These are phyloP conservation scores for Drosophila pectinifera DNA, from an alignment of 1,140 invertebrate species.

Conservation along the genomic window DNA sequence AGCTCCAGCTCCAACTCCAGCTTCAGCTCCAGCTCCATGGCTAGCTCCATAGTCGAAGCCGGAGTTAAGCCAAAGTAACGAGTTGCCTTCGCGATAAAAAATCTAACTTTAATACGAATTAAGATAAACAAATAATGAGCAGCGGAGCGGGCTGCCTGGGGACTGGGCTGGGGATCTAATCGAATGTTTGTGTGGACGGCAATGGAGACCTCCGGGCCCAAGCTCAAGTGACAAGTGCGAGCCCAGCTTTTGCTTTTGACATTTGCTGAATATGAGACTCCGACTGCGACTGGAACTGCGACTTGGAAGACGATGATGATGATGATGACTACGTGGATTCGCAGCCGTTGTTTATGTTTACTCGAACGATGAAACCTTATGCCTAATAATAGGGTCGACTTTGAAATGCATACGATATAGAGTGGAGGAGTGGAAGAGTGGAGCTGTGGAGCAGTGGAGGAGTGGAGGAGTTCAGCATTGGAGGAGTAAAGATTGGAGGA, in stretches of 20 bases:
- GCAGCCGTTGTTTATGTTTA: conserved; percentile 49
- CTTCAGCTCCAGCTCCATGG: conserved; percentile 7
- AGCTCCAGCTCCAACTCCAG: background rate
- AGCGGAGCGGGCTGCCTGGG: conserved; percentile 1
- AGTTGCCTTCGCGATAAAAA: conserved; percentile 70
- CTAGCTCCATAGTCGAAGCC: conserved; percentile 23
- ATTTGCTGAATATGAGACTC: conserved; percentile 63
- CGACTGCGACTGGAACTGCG: background rate
- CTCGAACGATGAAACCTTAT: conserved; percentile 71
- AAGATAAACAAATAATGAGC: conserved; percentile 75
- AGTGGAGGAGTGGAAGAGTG: conserved; percentile 3
- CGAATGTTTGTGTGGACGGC: conserved; percentile 38
- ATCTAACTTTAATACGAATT: conserved; percentile 77
- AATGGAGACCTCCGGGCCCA: conserved; percentile 66
- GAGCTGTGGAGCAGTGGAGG: too few species aligned
- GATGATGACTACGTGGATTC: conserved; percentile 43
- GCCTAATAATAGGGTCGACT: conserved; percentile 82
- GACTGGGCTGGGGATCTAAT: conserved; percentile 14
- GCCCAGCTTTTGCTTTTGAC: conserved; percentile 55
- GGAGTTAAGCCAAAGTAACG: conserved; percentile 65
- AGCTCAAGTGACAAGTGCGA: conserved; percentile 80
- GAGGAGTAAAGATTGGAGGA: too few species aligned
- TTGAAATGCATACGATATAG: conserved; percentile 73
- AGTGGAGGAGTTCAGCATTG: too few species aligned
- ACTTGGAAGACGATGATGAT: conserved; percentile 32